Evolutionary conservation across 2,113 vertebrate species (phyloP), one percentile per base, ranked within the genome.

Genomic region (Osmerus eperlanus): DNA sequence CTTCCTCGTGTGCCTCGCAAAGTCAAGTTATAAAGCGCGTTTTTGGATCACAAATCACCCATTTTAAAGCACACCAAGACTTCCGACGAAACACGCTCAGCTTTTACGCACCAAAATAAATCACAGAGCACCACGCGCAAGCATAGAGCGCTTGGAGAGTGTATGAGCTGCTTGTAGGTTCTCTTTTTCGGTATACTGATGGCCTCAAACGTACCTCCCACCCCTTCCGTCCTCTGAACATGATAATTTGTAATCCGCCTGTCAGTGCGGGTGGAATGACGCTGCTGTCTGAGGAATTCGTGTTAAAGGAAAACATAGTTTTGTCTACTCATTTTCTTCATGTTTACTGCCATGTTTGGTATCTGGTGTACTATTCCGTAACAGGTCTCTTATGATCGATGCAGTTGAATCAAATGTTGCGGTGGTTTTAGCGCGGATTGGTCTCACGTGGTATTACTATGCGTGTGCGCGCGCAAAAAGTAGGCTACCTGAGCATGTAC

Each of bases 121-220:
- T 65, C 71, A 76, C 65, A n/a, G 41, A 61, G 73, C 64, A 64
- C 55, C 67, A 70, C 78, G 32, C 63, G 55, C 77, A 73, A 80
- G 79, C 79, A 62, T 68, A 68, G 14, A 36, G 36, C 16, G 23
- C 60, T 25, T 28, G 63, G 41, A 18, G 7, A 25, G 23, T 73
- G 73, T 21, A 79, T 78, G 76, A 55, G 73, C 79, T 84, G 5
- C 15, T 3, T 14, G 28, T 12, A 63, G 14, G 62, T 41, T 70
- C 9, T 12, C 56, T 61, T 18, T 47, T 67, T 47, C 56, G 55
- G 67, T 56, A 68, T 68, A 54, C 65, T 52, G 82, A 79, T 83
- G 81, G 86, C 58, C 74, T 68, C 72, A 67, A 68, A 59, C 84
- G 79, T 86, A 81, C 84, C 77, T 83, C 81, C 83, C 84, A 84